These are phyloP conservation scores for Labia minor DNA, from an alignment of 2,888 invertebrate genomes.

Conservation along the genomic window DNA sequence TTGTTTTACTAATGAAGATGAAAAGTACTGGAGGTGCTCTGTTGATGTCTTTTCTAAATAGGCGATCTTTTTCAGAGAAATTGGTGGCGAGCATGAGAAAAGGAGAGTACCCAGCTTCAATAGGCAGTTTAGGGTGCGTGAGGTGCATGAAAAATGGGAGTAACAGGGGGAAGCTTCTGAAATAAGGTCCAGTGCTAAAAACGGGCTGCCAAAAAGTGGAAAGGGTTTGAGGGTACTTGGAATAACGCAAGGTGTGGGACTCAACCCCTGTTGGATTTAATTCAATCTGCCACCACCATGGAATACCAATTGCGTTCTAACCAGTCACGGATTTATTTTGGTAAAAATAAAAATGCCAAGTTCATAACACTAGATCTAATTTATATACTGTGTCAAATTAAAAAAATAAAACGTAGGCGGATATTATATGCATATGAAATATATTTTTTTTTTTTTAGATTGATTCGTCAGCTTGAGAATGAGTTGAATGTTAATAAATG, in stretches of 20 bases:
- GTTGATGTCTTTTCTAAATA: background rate
- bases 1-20: background rate
- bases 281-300: background rate
- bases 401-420: background rate
- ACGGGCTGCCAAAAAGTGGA: background rate
- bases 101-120: background rate
- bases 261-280: background rate
- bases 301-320: background rate
- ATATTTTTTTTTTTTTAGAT: no score
- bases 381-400: background rate
- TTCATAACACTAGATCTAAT: background rate
- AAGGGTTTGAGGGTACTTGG: background rate
- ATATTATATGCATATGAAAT: no score
- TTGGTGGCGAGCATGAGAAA: background rate
- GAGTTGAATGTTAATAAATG: no score
- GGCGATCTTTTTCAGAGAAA: no score
- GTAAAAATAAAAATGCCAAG: background rate
- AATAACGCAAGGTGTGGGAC: no score
- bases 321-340: conserved; percentile 13
- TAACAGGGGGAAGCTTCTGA: background rate
- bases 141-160: background rate
- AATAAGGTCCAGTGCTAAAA: no score
- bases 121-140: background rate
- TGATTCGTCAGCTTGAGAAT: no score
- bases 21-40: background rate